Evolutionary conservation across 2,888 invertebrate genomes (phyloP), one percentile per base, ranked within the genome.

Genomic region (Himalopsyche anomala): DNA sequence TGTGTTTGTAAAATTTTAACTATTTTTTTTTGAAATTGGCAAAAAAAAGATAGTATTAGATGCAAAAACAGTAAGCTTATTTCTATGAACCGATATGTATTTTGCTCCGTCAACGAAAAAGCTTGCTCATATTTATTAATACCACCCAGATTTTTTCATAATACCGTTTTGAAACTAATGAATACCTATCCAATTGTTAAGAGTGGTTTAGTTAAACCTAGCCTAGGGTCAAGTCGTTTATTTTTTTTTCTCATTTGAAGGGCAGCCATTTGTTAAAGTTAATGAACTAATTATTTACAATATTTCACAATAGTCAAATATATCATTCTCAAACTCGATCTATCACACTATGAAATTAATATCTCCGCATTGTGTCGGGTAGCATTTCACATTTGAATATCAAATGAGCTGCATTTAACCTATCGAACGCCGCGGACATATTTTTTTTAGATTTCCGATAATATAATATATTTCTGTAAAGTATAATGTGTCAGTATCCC

Each of bases 211-310:
- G 17, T 62, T 5, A 62, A 11, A 62, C 9, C 6, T 11, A 19
- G 62, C 62, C 62, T 62, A n/a, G 5, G 19, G 62, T 19, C 19
- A 62, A 1, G 9, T 19, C 19, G 19, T 62, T 62, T 62, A 5
- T 62, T 62, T 62, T 19, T 19, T 9, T 2, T 8, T 45, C 2
- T 2, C 9, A 45, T 45, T 45, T 28, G 19, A 62, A 62, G 62
- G 28, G 62, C 62, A 19, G 28, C 8, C 62, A 62, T 62, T 62
- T 19, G 62, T 62, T n/a, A 19, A 19, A 19, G 19, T n/a, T n/a
- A 62, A 62, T 62, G 62, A 62, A 62, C 9, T 62, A 62, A 62
- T 62, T 62, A 62, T 62, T 62, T 19, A n/a, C 28, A 62, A 62
- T 62, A n/a, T 62, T 62, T 62, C 62, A 62, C 62, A 19, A 62